Conservation (phyloP, 2,113 vertebrate species). For the Hyperopisus bebe region DNA sequence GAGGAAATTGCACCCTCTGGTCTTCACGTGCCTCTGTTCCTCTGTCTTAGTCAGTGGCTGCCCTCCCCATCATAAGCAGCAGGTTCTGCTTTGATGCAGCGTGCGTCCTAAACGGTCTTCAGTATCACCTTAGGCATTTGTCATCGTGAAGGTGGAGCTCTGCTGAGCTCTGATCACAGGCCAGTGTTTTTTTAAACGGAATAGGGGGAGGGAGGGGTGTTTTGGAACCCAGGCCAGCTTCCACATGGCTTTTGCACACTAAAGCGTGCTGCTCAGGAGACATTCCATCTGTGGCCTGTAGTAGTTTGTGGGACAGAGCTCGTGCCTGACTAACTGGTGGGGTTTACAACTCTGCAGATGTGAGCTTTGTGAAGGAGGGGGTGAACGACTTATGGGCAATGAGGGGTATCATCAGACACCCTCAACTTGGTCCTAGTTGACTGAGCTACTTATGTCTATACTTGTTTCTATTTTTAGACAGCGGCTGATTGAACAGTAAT, state of each 20-base stretch:
- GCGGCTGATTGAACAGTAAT: not conserved
- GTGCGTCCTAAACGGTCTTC: not conserved
- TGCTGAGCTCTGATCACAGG: not conserved
- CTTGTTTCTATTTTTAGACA: not conserved
- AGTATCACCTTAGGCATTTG: not conserved
- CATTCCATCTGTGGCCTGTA: slow-evolving; percentile 55
- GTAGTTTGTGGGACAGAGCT: slow-evolving; percentile 33
- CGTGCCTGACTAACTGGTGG: slow-evolving; percentile 22
- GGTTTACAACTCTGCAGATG: slow-evolving; percentile 40
- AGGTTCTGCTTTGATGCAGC: not conserved
- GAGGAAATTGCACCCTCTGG: not conserved
- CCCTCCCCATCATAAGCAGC: not conserved
- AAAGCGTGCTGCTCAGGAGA: slow-evolving; percentile 31
- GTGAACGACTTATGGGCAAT: not conserved
- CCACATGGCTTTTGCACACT: slow-evolving; percentile 16
- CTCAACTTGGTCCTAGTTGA: not conserved
- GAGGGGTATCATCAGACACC: not conserved
- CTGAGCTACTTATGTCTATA: not conserved
- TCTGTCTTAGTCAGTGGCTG: not conserved
- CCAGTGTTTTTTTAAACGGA: not conserved
- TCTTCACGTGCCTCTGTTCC: not conserved
- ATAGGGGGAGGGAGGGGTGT: slow-evolving; percentile 29
- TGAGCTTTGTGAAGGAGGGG: slow-evolving; percentile 21
- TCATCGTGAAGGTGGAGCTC: not conserved
- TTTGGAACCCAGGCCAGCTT: slow-evolving; percentile 43